Base-by-base conservation (phyloP, 2,797 vertebrate species). In the Anguilla megastoma region DNA sequence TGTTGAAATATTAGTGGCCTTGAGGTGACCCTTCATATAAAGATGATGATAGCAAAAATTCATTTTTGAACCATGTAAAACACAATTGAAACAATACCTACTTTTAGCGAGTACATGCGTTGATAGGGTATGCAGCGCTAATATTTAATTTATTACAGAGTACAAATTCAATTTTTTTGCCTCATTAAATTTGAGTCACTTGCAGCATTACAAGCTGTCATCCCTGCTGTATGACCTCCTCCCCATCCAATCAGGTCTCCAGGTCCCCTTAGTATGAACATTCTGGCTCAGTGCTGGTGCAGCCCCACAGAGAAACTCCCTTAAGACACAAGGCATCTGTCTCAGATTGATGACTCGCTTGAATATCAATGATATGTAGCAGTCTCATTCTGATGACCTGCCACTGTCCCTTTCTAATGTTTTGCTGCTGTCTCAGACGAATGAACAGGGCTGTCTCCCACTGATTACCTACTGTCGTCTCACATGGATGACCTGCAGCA, bases 1-100 rank as follows among this genome's bases (percentile, higher is more conserved):
- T 69, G n/a, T n/a, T n/a, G 63, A 69, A 69, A 69, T 69, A 69
- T 69, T 27, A 69, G 4, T 69, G 63, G 63, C 63, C 63, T 69
- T 24, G 24, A 27, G 63, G 63, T 27, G 60, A 18, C 60, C 60
- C 60, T 21, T 2, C 63, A 27, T 69, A 27, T 69, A n/a, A 69
- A 69, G 24, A 69, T 27, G 63, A 7, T 24, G 5, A 69, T n/a
- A 69, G 3, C 5, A 24, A 8, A 69, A 69, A 66, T n/a, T 6
- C 24, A 24, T 6, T 63, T 2, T 69, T 69, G 24, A 69, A n/a
- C 24, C 21, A 69, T 8, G 0, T 69, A 69, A 69, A 69, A 27
- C 24, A 69, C 24, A 69, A 74, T 2, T 36, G 8, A 74, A 36
- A 74, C 30, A 33, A 74, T 30, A 74, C 5, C 69, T 74, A 27